Percentiles rank a stretch among this genome's conserved stretches.
Evolutionary conservation across 2,888 invertebrate species (phyloP).

Genomic region (Asteroscopus sphinx): DNA sequence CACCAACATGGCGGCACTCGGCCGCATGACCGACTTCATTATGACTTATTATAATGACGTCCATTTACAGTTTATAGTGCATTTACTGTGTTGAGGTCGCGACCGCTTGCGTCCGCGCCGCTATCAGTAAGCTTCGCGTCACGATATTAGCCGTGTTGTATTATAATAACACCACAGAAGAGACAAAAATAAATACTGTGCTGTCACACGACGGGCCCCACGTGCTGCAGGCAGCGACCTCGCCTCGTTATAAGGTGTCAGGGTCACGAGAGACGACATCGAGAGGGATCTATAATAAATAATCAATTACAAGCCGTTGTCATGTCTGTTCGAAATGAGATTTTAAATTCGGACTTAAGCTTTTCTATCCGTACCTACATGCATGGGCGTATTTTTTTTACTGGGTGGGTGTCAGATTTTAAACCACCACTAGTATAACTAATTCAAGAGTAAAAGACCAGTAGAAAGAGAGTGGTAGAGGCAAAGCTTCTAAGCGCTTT

Average conservation of each 20-base stretch:
- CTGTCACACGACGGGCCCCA: neutral
- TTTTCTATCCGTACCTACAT: neutral
- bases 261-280: conserved; percentile 9
- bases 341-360: neutral
- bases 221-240: neutral
- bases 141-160: conserved; percentile 3
- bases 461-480: no score
- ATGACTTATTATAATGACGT: conserved; percentile 31
- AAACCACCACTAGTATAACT: no score
- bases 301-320: neutral
- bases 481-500: no score
- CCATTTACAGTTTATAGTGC: conserved; percentile 28
- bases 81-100: conserved; percentile 9
- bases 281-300: no score
- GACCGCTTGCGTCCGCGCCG: neutral
- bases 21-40: conserved; percentile 10
- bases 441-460: no score
- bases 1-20: conserved; percentile 13
- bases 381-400: no score
- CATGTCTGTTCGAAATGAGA: neutral
- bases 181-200: no score
- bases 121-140: conserved; percentile 1
- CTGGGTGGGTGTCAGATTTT: no score
- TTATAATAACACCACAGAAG: neutral
- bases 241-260: neutral